phyloP scores from a whole-genome alignment of 2,797 vertebrate species.

The Gobio occitaniae region DNA sequence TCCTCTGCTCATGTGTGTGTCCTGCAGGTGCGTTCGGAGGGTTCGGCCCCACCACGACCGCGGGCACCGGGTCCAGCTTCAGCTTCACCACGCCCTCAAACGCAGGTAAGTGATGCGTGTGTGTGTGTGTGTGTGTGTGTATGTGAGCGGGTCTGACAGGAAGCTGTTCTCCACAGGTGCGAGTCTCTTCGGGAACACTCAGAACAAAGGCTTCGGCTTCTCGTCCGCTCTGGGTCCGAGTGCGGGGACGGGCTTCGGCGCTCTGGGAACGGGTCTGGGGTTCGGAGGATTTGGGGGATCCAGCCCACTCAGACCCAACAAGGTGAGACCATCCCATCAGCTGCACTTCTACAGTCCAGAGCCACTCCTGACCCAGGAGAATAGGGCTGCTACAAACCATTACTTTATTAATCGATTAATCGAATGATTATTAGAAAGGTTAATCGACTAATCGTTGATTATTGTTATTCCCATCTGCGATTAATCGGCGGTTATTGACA shows the following conservation, averaged over 20 bases:
- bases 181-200: slow-evolving; percentile 89
- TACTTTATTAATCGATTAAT: no score
- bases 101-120: slow-evolving; percentile 69
- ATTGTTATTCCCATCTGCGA: no score
- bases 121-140: neutral
- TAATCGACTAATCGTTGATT: no score
- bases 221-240: slow-evolving; percentile 86
- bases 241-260: slow-evolving; percentile 83
- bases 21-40: slow-evolving; percentile 89
- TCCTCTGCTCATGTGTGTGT: slow-evolving; percentile 14
- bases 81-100: slow-evolving; percentile 89
- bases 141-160: neutral
- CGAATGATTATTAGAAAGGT: no score
- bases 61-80: slow-evolving; percentile 83
- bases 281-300: slow-evolving; percentile 89
- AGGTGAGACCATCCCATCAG: slow-evolving; percentile 66
- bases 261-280: slow-evolving; percentile 85
- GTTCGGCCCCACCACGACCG: slow-evolving; percentile 88
- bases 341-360: no score
- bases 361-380: no score
- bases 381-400: no score
- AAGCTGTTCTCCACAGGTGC: slow-evolving; percentile 68
- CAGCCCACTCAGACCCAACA: slow-evolving; percentile 86
- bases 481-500: no score
- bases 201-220: slow-evolving; percentile 97